Base-by-base conservation (phyloP, 2,888 invertebrate species). In the Drosophila setosimentum region DNA sequence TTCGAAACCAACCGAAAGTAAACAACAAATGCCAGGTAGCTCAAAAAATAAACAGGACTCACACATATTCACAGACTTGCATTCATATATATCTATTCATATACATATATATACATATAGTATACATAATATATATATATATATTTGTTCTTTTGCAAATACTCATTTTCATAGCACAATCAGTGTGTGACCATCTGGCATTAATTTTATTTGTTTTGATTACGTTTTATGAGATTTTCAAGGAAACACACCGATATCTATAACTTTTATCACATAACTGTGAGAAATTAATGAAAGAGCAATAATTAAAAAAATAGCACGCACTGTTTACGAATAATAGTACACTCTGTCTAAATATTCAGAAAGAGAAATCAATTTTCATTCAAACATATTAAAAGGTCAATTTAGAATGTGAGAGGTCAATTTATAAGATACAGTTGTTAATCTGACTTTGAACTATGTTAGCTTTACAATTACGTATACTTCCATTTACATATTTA, bases 141-240 rank as follows among this genome's bases (percentile, higher is more conserved):
- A 18, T 54, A 13, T 13, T 24, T 6, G 18, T 54, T 21, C 4
- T 21, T 11, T 13, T 45, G 27, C 16, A 54, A 7, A 6, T 35
- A 24, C 6, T 54, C 35, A 18, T 16, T 16, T 24, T 24, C 7
- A 54, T 54, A 18, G 54, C 35, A 7, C 24, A 35, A 2, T 27
- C 11, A 18, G 18, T 35, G 35, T 35, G 35, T 37, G 4, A n/a
- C 27, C 54, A 37, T 27, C 54, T 55, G 54, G 54, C n/a, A 6
- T 37, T 24, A 35, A 2, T 18, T 35, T 37, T 37, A 27, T 55
- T 35, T 55, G 54, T 55, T 55, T 54, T 54, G 33, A 35, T 54
- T 54, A 27, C 7, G 54, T 35, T 54, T 35, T 35, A 27, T 54
- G 33, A 7, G 18, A 2, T n/a, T 55, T 37, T 18, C 8, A 27